Conservation (phyloP, 2,797 vertebrate species). For the Anguilla marmorata region DNA sequence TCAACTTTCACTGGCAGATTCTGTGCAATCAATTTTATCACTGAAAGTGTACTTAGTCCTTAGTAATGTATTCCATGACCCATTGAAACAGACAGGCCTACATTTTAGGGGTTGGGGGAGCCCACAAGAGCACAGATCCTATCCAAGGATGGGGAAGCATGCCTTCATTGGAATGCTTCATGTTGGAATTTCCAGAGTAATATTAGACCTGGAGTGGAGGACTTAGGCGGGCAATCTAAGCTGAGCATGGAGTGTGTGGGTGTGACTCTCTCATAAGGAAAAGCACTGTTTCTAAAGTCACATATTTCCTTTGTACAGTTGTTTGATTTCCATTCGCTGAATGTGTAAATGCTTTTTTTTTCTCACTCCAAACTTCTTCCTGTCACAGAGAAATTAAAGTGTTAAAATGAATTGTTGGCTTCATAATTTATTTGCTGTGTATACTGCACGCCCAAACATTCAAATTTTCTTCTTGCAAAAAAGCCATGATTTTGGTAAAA, state of each 20-base stretch:
- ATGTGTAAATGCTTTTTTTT: not conserved
- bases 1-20: not conserved
- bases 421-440: not conserved
- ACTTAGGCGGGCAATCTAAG: not conserved
- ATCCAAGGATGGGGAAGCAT: constrained; percentile 18
- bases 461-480: not conserved
- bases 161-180: constrained; percentile 36
- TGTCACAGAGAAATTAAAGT: constrained; percentile 34
- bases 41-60: not conserved
- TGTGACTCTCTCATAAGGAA: not conserved
- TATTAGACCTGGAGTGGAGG: constrained; percentile 21
- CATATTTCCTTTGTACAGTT: constrained; percentile 31
- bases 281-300: constrained; percentile 31
- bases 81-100: not conserved
- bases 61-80: not conserved
- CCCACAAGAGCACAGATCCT: constrained; percentile 33
- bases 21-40: not conserved
- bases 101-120: not conserved
- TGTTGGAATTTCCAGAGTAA: constrained; percentile 1
- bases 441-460: not conserved
- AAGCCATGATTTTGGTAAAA: not conserved
- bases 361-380: constrained; percentile 40
- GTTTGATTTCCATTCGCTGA: constrained; percentile 29
- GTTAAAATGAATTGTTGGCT: not conserved
- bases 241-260: not conserved